Percentiles rank a stretch among this genome's conserved stretches.
These are phyloP conservation scores for Dascyllus trimaculatus DNA, from an alignment of 2,113 vertebrate species.

Conservation along the genomic window DNA sequence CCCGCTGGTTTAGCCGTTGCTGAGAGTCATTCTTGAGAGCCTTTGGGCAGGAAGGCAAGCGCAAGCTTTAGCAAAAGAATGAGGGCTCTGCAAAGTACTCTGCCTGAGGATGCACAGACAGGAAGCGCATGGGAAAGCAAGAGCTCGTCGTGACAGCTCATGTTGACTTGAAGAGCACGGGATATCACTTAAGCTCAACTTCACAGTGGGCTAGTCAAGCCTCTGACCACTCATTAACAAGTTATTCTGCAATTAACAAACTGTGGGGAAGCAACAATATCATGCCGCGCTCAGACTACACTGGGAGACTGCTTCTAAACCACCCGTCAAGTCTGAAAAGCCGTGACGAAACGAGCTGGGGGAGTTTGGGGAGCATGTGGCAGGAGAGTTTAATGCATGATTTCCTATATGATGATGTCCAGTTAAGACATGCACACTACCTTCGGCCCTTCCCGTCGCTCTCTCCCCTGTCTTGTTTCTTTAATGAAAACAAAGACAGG, in stretches of 20 bases:
- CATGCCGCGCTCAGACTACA: conserved; percentile 19
- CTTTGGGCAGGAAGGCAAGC: conserved; percentile 25
- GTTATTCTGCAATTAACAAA: conserved; percentile 49
- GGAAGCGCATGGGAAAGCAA: conserved; percentile 33
- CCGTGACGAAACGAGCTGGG: conserved; percentile 7
- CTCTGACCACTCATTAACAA: conserved; percentile 38
- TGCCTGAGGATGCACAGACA: conserved; percentile 20
- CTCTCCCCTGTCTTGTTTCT: neutral
- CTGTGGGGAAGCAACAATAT: conserved; percentile 36
- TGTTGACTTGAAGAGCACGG: conserved; percentile 33
- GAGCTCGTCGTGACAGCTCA: conserved; percentile 15
- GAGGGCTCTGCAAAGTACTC: conserved; percentile 16
- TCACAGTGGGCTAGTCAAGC: conserved; percentile 1
- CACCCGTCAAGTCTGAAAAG: conserved; percentile 34
- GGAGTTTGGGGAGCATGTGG: conserved; percentile 3
- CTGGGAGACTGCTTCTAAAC: neutral
- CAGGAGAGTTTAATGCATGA: neutral
- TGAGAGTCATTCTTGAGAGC: conserved; percentile 32
- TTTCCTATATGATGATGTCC: conserved; percentile 4
- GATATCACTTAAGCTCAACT: conserved; percentile 32
- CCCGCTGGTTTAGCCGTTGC: conserved; percentile 41
- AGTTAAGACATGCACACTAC: neutral
- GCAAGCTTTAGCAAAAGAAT: conserved; percentile 26
- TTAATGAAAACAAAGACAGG: conserved; percentile 50
- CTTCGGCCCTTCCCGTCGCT: neutral